Evolutionary conservation across 1,140 invertebrate species (phyloP).

Genomic region (Octopus bimaculoides): DNA sequence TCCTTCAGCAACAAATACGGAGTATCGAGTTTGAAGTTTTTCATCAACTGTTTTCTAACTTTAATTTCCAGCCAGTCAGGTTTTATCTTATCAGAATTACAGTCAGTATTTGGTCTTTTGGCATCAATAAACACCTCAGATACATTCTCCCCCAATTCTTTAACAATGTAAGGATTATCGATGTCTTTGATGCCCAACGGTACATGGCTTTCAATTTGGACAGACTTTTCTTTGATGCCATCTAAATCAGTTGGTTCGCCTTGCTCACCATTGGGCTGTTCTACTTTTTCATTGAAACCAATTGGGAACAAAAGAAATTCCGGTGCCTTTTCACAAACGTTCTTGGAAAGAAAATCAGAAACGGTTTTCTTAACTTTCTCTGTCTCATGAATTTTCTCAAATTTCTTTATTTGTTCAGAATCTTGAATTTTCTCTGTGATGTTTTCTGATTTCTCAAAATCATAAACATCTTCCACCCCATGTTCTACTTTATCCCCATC

Average conservation of each 20-base stretch:
- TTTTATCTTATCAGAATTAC: too few relatives aligned
- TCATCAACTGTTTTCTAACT: too few relatives aligned
- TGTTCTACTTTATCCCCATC: not conserved
- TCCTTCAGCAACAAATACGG: too few relatives aligned
- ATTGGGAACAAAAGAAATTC: not conserved
- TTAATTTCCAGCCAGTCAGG: too few relatives aligned
- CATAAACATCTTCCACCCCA: not conserved
- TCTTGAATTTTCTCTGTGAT: not conserved
- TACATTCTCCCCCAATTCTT: not conserved
- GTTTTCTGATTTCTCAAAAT: conserved; percentile 1
- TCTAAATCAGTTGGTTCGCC: not conserved
- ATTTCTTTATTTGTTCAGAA: not conserved
- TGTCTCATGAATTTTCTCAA: conserved; percentile 4
- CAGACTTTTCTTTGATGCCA: not conserved
- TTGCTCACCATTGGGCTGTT: not conserved
- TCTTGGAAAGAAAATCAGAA: not conserved
- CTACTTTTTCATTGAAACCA: not conserved
- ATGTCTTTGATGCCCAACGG: not conserved
- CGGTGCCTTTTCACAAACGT: not conserved
- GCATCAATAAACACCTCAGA: not conserved
- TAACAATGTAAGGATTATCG: not conserved
- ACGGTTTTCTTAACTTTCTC: not conserved
- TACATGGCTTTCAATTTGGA: not conserved
- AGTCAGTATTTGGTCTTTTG: not conserved
- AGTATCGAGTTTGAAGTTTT: too few relatives aligned